A percentile compares a stretch with the other conserved stretches of the same genome.
Conservation (phyloP, 2,113 vertebrate species). For the Sylvietta virens region DNA sequence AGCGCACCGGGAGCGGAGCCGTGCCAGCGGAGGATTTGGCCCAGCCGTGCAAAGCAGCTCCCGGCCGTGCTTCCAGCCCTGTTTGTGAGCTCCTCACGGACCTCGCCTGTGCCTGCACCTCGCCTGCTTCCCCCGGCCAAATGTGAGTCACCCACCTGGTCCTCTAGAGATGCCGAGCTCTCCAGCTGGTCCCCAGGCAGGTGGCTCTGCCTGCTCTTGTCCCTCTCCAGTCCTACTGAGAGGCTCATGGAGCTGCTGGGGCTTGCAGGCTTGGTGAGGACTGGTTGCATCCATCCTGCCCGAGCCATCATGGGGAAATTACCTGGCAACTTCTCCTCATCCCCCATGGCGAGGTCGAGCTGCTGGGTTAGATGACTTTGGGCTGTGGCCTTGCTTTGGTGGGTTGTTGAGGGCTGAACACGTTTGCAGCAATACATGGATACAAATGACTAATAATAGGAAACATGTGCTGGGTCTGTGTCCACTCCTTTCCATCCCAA, state of each 20-base stretch:
- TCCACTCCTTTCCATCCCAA: conserved; percentile 49
- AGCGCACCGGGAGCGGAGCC: neutral
- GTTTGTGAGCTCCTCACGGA: neutral
- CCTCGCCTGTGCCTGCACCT: neutral
- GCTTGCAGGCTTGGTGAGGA: neutral
- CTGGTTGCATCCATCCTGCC: neutral
- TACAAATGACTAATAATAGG: conserved; percentile 57
- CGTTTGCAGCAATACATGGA: neutral
- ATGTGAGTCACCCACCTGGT: neutral
- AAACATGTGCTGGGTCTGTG: conserved; percentile 29
- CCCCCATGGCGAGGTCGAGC: fast-evolving
- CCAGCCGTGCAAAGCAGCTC: neutral
- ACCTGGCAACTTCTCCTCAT: neutral
- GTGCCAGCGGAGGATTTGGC: conserved; percentile 40
- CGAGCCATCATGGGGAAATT: fast-evolving
- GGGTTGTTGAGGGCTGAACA: neutral
- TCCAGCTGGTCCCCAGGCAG: neutral
- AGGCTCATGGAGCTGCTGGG: neutral
- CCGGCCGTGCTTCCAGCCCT: neutral
- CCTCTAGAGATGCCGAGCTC: neutral
- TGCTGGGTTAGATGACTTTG: neutral
- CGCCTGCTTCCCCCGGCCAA: neutral
- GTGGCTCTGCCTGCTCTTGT: neutral
- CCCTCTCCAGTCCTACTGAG: neutral
- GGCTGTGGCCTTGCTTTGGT: neutral